Base-by-base conservation (phyloP, 2,888 invertebrate species). In the Parnassius apollo region DNA sequence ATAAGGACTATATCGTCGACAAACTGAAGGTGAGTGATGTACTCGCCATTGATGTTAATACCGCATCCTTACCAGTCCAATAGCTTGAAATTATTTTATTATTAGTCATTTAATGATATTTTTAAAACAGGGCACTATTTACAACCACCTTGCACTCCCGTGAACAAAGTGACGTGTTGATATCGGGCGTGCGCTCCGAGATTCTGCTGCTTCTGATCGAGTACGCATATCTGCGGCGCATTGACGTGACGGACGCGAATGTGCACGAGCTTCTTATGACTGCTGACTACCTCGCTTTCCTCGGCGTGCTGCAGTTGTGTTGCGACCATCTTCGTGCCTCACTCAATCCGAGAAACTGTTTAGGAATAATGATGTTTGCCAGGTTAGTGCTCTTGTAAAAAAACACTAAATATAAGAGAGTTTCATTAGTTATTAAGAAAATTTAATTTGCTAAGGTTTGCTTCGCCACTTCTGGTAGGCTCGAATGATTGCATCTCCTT, bases 281-380 rank as follows among this genome's bases (percentile, higher is more conserved):
- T 0, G 97, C 98, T 2, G 98, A 98, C 88, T 98, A 97, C 81
- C 94, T 98, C 61, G 95, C 96, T 73, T 95, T 98, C 70, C 90
- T 96, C 54, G 97, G 97, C 0, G 94, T 98, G 53, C 92, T 97
- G 58, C 94, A 96, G 69, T 93, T 95, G 22, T 98, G 98, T 83
- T 96, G 96, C 75, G 94, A 96, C 55, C 97, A 94, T 76, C 92
- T 98, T 13, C 92, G 93, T 61, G 85, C 85, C 51, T 94, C 94
- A 63, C 88, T 98, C 22, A 94, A 91, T 13, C 94, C 96, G 0
- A 94, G 94, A 71, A 98, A 98, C 81, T 96, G 96, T 78, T 94
- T 98, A 66, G 96, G 96, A 42, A 95, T 98, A 56, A 94, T 96
- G 93, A 93, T 94, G 73, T 98, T 98, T 85, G 96, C 98, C 12